Conservation (phyloP, 2,113 vertebrate species). For the Elephantulus edwardii region DNA sequence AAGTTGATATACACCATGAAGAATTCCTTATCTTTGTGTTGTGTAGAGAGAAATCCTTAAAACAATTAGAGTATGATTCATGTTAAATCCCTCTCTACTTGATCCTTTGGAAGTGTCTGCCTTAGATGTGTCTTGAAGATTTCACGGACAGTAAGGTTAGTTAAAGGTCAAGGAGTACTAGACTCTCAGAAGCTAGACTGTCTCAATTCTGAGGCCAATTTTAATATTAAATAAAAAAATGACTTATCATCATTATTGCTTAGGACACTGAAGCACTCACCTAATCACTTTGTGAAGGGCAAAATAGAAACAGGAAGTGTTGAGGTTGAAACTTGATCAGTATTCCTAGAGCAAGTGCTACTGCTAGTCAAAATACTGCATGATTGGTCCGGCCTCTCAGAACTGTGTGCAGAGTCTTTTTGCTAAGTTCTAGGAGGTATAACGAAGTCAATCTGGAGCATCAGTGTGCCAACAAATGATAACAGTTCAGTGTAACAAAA, state of each 20-base stretch:
- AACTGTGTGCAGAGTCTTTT: not conserved
- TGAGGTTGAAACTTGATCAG: not conserved
- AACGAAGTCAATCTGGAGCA: not conserved
- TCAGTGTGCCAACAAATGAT: not conserved
- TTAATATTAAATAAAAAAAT: not conserved
- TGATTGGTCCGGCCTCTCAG: not conserved
- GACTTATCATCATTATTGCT: not conserved
- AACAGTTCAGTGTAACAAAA: not conserved
- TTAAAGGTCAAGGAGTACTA: not conserved
- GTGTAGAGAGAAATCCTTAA: too few species aligned
- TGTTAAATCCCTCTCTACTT: not conserved
- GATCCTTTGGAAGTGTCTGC: fast-evolving
- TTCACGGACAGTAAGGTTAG: fast-evolving
- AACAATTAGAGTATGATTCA: fast-evolving
- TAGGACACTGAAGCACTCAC: not conserved
- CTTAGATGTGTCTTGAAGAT: not conserved
- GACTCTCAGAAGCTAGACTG: not conserved
- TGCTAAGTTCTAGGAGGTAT: too few species aligned
- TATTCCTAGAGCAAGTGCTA: not conserved
- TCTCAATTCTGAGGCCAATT: not conserved
- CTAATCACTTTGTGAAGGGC: not conserved
- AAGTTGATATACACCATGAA: not conserved
- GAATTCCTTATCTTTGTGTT: not conserved
- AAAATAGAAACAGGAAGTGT: not conserved
- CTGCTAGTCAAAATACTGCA: not conserved